These are phyloP conservation scores for Colinus virginianus DNA, from an alignment of 2,113 vertebrate genomes.

Conservation along the genomic window DNA sequence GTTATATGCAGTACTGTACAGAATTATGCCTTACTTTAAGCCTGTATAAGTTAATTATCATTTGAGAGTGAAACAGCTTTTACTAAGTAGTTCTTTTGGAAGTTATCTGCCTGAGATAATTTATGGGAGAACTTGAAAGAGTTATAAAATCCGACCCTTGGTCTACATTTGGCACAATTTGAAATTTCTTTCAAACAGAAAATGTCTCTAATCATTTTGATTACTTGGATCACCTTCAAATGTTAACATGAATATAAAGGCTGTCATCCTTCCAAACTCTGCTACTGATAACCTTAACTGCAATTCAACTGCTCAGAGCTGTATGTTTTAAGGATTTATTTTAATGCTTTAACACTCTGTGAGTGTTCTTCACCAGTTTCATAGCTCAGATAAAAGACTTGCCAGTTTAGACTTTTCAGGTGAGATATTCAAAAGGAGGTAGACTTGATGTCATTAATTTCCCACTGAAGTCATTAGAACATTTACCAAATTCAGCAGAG, in stretches of 20 bases:
- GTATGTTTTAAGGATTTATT: not conserved
- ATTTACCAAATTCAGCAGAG: not conserved
- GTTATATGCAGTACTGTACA: not conserved
- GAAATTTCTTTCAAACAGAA: not conserved
- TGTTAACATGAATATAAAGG: not conserved
- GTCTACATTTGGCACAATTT: not conserved
- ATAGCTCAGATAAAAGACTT: not conserved
- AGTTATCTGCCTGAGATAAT: not conserved
- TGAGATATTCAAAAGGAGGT: not conserved
- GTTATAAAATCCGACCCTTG: not conserved
- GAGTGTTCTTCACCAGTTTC: not conserved
- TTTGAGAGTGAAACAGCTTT: not conserved
- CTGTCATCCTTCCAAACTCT: not conserved
- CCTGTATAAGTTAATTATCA: not conserved
- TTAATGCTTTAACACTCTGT: not conserved
- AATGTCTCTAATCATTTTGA: not conserved
- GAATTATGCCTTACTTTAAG: not conserved
- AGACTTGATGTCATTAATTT: not conserved
- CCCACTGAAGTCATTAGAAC: not conserved
- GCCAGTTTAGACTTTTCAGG: not conserved
- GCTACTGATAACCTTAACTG: not conserved
- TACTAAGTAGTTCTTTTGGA: not conserved
- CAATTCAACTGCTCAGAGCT: not conserved
- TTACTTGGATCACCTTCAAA: slow-evolving; percentile 10
- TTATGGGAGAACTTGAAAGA: not conserved